Evolutionary conservation across 53 echinoderm and acorn worm genomes (phyloP).

Genomic region (Holothuria leucospilota): DNA sequence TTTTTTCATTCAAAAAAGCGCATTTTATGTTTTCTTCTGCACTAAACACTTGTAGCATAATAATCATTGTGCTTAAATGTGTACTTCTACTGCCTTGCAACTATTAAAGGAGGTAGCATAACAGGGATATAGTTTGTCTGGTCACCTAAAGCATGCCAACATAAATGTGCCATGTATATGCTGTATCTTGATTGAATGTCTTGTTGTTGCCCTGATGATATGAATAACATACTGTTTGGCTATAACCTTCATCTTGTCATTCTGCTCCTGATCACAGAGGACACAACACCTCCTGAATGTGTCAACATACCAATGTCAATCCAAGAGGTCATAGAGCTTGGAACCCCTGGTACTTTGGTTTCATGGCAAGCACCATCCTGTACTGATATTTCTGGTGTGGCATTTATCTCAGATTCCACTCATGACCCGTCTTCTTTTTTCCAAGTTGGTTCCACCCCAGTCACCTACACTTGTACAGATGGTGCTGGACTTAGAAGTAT

Average conservation of each 20-base stretch:
- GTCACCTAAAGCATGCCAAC: too few species aligned
- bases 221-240: too few species aligned
- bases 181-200: too few species aligned
- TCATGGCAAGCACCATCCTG: background rate
- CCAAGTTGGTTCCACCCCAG: conserved; percentile 38
- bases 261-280: background rate
- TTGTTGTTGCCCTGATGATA: too few species aligned
- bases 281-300: conserved; percentile 31
- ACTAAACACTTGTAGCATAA: too few species aligned
- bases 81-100: too few species aligned
- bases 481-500: conserved; percentile 9
- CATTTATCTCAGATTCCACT: background rate
- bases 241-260: background rate
- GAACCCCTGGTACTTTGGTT: background rate
- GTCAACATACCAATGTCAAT: background rate
- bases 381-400: background rate
- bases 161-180: too few species aligned
- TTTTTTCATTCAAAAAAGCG: too few species aligned
- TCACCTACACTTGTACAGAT: conserved; percentile 60
- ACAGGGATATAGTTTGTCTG: too few species aligned
- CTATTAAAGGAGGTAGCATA: too few species aligned
- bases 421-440: conserved; percentile 44
- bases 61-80: too few species aligned
- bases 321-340: background rate
- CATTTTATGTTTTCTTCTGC: too few species aligned